Base-by-base conservation (phyloP, 2,113 vertebrate species). In the Lycocorax pyrrhopterus region DNA sequence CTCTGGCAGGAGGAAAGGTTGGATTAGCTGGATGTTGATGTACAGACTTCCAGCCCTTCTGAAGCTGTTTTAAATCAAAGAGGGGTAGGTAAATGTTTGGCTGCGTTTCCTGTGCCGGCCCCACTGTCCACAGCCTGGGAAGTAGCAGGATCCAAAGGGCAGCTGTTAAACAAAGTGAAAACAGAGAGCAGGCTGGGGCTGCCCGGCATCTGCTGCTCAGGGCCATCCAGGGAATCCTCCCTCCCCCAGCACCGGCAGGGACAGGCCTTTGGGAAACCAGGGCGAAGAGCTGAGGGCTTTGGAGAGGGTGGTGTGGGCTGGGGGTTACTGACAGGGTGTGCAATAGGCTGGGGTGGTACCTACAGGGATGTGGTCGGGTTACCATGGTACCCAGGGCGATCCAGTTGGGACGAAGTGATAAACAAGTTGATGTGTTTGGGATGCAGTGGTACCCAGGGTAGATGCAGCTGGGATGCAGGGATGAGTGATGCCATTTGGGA, bases 101-200 rank as follows among this genome's bases (percentile, higher is more conserved):
- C 88, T 80, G 49, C 0, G 13, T 75, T 96, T 96, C 90, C 93
- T 92, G 88, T 1, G 3, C 60, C 2, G 26, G 71, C 84, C 81
- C 75, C 13, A 1, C 60, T 6, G 20, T 92, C 94, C 47, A 0
- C 81, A 79, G 94, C 64, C 94, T 86, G 75, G 4, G 12, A 95
- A 93, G 93, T 44, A 95, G 96, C 85, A n/a, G 27, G 3, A 91
- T 89, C 58, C 96, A 95, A 90, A 95, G 94, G 94, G 94, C 95
- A 96, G 91, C 94, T 96, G 95, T 93, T 94, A 88, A 90, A 94
- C 94, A 95, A 97, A 96, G 94, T 97, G 96, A 90, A 95, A 96
- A 94, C 96, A 96, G 94, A 89, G 80, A 80, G 10, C 2, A 0
- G 85, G 82, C 87, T 69, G 74, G 56, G 10, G 74, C 92, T 94